phyloP scores from a whole-genome alignment of 2,888 invertebrate species.

The Nasonia oneida region DNA sequence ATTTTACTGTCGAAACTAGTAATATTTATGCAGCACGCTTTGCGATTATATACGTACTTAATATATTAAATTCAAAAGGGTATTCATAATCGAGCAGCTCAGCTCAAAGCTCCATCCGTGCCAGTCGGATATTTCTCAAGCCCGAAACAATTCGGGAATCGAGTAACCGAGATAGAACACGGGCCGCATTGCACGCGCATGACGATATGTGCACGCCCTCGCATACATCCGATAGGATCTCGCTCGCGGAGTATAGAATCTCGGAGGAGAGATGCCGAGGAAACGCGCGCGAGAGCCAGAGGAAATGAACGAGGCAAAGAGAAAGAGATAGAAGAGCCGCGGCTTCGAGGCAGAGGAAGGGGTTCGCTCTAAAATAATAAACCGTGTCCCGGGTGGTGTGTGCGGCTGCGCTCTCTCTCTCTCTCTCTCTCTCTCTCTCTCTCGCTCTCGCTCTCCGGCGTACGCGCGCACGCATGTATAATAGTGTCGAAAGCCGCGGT shows the following conservation, averaged over 20 bases:
- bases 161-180: constrained; percentile 48
- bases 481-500: constrained; percentile 41
- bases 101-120: neutral
- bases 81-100: neutral
- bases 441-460: neutral
- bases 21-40: too few relatives aligned
- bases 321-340: constrained; percentile 46
- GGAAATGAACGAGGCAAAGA: constrained; percentile 51
- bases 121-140: neutral
- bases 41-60: too few relatives aligned
- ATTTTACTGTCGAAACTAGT: too few relatives aligned
- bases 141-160: constrained; percentile 19
- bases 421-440: neutral
- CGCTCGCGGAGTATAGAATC: constrained; percentile 9
- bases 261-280: constrained; percentile 36
- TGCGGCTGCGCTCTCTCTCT: neutral
- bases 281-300: constrained; percentile 26
- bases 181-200: constrained; percentile 38
- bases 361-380: constrained; percentile 74
- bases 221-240: constrained; percentile 37
- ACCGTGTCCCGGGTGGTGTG: constrained; percentile 61
- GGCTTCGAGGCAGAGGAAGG: constrained; percentile 65
- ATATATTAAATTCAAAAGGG: neutral
- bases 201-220: constrained; percentile 65
- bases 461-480: neutral